phyloP scores from a whole-genome alignment of 2,888 invertebrate genomes.

The Heterodera filipjevi region DNA sequence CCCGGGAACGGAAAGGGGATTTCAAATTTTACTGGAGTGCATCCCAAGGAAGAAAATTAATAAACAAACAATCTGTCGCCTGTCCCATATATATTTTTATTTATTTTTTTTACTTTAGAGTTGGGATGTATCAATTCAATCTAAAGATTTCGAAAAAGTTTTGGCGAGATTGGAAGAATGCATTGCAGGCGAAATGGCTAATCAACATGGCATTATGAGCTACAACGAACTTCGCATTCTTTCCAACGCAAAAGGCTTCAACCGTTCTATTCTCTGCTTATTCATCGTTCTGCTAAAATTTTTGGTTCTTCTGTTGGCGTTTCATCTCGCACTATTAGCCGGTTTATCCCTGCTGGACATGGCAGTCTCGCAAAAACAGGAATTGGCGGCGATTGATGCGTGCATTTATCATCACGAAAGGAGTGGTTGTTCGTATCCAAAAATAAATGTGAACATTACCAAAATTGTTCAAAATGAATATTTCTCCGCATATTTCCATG shows the following conservation, averaged over 20 bases:
- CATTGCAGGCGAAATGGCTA: background rate
- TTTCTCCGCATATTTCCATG: background rate
- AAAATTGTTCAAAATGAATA: background rate
- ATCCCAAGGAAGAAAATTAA: too few relatives aligned
- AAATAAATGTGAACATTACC: background rate
- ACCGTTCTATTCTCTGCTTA: background rate
- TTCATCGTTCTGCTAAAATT: background rate
- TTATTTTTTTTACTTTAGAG: background rate
- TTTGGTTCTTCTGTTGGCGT: background rate
- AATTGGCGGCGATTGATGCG: background rate
- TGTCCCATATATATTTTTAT: too few relatives aligned
- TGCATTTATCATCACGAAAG: background rate
- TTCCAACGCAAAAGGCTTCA: background rate
- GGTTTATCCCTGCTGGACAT: background rate
- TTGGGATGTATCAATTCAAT: constrained; percentile 11
- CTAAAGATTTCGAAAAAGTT: background rate
- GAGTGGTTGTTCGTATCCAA: background rate
- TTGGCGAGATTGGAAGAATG: background rate
- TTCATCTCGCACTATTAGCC: background rate
- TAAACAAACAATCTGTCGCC: too few relatives aligned
- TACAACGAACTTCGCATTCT: constrained; percentile 1
- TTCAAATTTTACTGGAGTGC: too few relatives aligned
- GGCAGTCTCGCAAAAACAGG: constrained; percentile 4
- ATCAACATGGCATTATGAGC: background rate
- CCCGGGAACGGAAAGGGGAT: too few relatives aligned